phyloP scores from a whole-genome alignment of 1,140 invertebrate genomes.

The Euschistus heros region DNA sequence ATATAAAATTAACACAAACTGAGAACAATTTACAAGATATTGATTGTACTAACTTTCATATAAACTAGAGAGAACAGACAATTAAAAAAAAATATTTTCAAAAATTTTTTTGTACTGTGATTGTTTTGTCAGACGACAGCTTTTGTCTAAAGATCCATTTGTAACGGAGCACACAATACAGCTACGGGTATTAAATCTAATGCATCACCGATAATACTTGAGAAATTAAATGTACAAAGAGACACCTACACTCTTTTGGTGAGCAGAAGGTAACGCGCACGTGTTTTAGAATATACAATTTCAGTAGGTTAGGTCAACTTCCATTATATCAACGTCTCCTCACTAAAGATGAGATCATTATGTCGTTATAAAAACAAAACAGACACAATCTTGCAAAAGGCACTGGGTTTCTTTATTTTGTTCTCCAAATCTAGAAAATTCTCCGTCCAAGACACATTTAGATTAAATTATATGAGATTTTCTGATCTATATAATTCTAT shows the following conservation, averaged over 20 bases:
- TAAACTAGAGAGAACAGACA: slow-evolving; percentile 18
- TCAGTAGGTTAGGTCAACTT: slow-evolving; percentile 7
- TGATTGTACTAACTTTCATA: slow-evolving; percentile 18
- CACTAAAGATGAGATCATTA: slow-evolving; percentile 19
- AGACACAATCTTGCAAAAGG: slow-evolving; percentile 21
- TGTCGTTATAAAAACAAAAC: slow-evolving; percentile 12
- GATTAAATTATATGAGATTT: slow-evolving; percentile 3
- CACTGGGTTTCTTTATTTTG: slow-evolving; percentile 22
- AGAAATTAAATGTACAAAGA: slow-evolving; percentile 17
- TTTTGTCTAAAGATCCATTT: slow-evolving; percentile 20
- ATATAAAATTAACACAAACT: neutral
- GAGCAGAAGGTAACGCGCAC: slow-evolving; percentile 19
- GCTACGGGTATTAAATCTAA: slow-evolving; percentile 22
- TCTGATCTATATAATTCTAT: slow-evolving; percentile 6
- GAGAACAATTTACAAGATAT: slow-evolving; percentile 1
- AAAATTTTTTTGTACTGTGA: slow-evolving; percentile 20
- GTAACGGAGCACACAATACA: slow-evolving; percentile 21
- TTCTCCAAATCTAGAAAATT: slow-evolving; percentile 18
- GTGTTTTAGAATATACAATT: slow-evolving; percentile 20
- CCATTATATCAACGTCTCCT: slow-evolving; percentile 2
- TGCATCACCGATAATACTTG: slow-evolving; percentile 16
- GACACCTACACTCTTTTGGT: slow-evolving; percentile 16
- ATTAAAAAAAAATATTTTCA: slow-evolving; percentile 22
- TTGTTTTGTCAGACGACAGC: slow-evolving; percentile 13
- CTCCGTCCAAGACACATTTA: slow-evolving; percentile 21